Percentiles rank a stretch among this genome's conserved stretches.
These are phyloP conservation scores for Vanessa atalanta DNA, from an alignment of 1,140 invertebrate species.

Conservation along the genomic window DNA sequence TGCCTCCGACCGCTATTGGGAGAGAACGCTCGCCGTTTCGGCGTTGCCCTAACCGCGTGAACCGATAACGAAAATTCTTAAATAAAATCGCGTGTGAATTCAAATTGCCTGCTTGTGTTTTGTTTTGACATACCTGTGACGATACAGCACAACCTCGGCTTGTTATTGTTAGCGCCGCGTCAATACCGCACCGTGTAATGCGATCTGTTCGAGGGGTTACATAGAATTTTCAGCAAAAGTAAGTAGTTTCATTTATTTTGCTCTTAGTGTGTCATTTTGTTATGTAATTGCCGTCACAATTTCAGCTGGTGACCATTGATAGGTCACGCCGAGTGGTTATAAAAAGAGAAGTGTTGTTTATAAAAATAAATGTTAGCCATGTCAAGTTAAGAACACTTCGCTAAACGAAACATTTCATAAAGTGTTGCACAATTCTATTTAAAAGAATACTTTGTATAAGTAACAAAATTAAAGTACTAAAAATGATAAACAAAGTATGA, in stretches of 20 bases:
- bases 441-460: too few species aligned
- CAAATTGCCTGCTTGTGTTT: slow-evolving; percentile 43
- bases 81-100: slow-evolving; percentile 67
- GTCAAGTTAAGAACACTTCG: neutral
- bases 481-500: too few species aligned
- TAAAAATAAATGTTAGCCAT: neutral
- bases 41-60: slow-evolving; percentile 49
- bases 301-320: neutral
- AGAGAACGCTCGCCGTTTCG: slow-evolving; percentile 37
- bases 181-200: slow-evolving; percentile 15
- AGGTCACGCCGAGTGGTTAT: neutral
- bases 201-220: slow-evolving; percentile 19
- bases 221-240: slow-evolving; percentile 58
- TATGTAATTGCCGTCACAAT: slow-evolving; percentile 30
- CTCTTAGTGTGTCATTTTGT: slow-evolving; percentile 20
- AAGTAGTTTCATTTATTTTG: slow-evolving; percentile 46
- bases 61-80: slow-evolving; percentile 55
- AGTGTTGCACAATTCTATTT: neutral
- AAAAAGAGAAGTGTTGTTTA: neutral
- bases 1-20: slow-evolving; percentile 41
- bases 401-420: neutral
- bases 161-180: slow-evolving; percentile 13
- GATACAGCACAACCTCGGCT: neutral
- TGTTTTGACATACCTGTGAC: slow-evolving; percentile 20
- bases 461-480: too few species aligned